Conservation (phyloP, 2,113 vertebrate genomes). For the Condylura cristata region DNA sequence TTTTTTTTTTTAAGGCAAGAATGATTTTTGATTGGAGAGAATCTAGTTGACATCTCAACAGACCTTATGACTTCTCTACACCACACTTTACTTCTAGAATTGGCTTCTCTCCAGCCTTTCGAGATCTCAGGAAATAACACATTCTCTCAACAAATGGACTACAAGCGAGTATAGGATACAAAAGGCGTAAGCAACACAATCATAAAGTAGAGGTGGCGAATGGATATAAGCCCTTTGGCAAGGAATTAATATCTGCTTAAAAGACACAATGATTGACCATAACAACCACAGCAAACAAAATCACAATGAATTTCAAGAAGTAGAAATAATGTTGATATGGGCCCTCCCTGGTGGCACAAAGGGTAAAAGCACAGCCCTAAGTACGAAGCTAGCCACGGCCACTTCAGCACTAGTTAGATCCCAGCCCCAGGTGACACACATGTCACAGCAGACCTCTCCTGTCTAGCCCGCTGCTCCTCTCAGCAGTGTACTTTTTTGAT, state of each 20-base stretch:
- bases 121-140: not conserved
- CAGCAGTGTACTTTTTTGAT: too few species aligned
- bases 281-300: not conserved
- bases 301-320: conserved; percentile 4
- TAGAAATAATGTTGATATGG: not conserved
- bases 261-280: not conserved
- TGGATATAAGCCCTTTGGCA: not conserved
- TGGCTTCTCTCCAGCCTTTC: not conserved
- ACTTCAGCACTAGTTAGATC: too few species aligned
- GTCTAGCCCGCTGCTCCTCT: too few species aligned
- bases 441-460: too few species aligned
- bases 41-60: not conserved
- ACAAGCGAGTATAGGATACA: not conserved
- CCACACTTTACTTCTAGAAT: not conserved
- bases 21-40: not conserved
- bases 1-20: not conserved
- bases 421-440: too few species aligned
- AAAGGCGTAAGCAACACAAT: not conserved
- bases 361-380: too few species aligned
- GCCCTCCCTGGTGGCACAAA: too few species aligned
- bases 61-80: not conserved
- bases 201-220: not conserved
- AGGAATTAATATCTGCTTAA: not conserved
- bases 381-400: too few species aligned
- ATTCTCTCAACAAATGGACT: not conserved